These are phyloP conservation scores for Muscicapa striata DNA, from an alignment of 2,797 vertebrate species.

Conservation along the genomic window DNA sequence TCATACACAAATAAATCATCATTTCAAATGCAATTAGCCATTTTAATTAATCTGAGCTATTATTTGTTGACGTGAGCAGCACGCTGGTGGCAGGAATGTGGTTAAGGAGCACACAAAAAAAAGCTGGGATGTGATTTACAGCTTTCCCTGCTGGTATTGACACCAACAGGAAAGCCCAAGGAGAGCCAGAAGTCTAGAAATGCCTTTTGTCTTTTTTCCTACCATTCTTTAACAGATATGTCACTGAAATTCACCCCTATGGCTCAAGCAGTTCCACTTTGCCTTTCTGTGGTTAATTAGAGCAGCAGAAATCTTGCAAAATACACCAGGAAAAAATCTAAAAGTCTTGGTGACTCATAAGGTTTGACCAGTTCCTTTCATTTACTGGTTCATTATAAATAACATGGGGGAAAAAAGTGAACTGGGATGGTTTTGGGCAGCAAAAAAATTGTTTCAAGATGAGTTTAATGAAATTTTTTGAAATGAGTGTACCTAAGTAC, in stretches of 20 bases:
- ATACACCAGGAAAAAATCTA: neutral
- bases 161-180: conserved; percentile 1
- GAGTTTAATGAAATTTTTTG: conserved; percentile 23
- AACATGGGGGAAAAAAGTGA: neutral
- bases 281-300: conserved; percentile 41
- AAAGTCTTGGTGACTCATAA: conserved; percentile 50
- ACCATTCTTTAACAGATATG: conserved; percentile 16
- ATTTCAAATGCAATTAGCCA: neutral
- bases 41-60: conserved; percentile 9
- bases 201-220: neutral
- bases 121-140: neutral
- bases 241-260: neutral
- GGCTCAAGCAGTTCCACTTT: conserved; percentile 5
- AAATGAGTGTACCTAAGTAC: conserved; percentile 1
- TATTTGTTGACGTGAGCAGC: conserved; percentile 19
- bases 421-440: neutral
- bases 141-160: neutral
- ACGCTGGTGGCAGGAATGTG: neutral
- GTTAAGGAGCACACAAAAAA: neutral
- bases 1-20: neutral
- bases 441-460: neutral
- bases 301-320: conserved; percentile 60
- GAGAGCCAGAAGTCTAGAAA: conserved; percentile 13
- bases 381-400: conserved; percentile 23
- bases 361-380: conserved; percentile 45